Evolutionary conservation across 2,113 vertebrate species (phyloP), one percentile per base, ranked within the genome.

Genomic region (Chionomys nivalis): DNA sequence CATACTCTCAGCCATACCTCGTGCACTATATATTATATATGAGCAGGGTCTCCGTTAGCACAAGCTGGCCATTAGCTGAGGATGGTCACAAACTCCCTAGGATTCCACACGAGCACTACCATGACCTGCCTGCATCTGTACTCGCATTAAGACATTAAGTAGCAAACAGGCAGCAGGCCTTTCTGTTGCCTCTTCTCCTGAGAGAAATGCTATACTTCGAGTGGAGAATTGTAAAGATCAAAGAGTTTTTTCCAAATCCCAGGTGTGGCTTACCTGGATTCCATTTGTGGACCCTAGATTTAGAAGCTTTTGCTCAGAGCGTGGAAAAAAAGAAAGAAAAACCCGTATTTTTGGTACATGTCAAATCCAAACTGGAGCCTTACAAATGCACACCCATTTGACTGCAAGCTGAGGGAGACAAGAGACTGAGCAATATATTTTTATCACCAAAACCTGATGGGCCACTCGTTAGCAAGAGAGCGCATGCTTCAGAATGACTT

Each of bases 321-420:
- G 44, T 42, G 79, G 94, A 77, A 77, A n/a, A 72, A 72, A 9
- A 6, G 16, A 68, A 68, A 6, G 19, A n/a, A n/a, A n/a, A 33
- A 4, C 12, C 58, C 19, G 21, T 58, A 33, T 33, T 81, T 88
- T 77, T 90, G 47, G 52, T 70, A 94, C 81, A 61, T 52, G 79
- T 19, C 81, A 77, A n/a, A 82, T 78, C 47, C 76, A 93, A 95
- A 75, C 73, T 70, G 36, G 91, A 95, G 36, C 23, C 33, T 93
- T 91, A 70, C 73, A 91, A 96, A 94, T 24, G 31, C 13, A 90
- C 52, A 92, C 39, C 72, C 58, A 82, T 39, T 89, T 66, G 82
- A 87, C 42, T 23, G 72, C 19, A n/a, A 95, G 89, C 9, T 58
- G 63, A 95, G 72, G 39, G 52, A 36, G 92, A 47, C 68, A 61